Conservation (phyloP, 2,797 vertebrate genomes). For the Tamandua tetradactyla region DNA sequence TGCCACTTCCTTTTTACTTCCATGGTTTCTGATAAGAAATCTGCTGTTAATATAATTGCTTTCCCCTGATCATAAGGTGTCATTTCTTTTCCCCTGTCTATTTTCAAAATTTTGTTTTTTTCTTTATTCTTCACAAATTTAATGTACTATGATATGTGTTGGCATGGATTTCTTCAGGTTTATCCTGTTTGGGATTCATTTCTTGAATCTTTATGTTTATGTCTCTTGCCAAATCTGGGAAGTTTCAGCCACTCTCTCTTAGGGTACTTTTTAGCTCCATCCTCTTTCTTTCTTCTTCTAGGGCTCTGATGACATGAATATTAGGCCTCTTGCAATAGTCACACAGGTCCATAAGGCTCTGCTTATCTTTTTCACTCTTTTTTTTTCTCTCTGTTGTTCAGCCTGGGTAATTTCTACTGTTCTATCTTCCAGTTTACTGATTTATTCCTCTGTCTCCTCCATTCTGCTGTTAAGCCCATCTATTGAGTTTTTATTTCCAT, state of each 20-base stretch:
- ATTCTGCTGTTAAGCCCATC: not conserved
- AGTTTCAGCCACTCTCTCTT: not conserved
- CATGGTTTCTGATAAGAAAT: not conserved
- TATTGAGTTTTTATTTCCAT: not conserved
- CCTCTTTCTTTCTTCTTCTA: not conserved
- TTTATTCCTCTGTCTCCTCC: not conserved
- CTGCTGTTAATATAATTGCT: not conserved
- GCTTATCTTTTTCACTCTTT: not conserved
- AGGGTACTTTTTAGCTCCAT: not conserved
- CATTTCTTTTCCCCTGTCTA: not conserved
- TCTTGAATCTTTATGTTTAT: not conserved
- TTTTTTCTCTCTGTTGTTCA: not conserved
- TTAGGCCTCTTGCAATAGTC: not conserved
- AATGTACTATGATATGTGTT: not conserved
- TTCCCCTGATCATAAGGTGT: not conserved
- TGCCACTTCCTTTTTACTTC: not conserved
- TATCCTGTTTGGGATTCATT: not conserved
- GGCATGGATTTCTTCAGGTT: not conserved
- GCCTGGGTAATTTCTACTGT: not conserved
- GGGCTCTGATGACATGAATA: not conserved
- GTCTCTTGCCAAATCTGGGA: not conserved
- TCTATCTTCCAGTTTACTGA: not conserved
- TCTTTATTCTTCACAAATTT: conserved; percentile 7
- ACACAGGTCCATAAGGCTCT: not conserved
- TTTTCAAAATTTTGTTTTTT: not conserved